phyloP scores from a whole-genome alignment of 64 coral and sea anemone genomes.

The Anthopleura sola region DNA sequence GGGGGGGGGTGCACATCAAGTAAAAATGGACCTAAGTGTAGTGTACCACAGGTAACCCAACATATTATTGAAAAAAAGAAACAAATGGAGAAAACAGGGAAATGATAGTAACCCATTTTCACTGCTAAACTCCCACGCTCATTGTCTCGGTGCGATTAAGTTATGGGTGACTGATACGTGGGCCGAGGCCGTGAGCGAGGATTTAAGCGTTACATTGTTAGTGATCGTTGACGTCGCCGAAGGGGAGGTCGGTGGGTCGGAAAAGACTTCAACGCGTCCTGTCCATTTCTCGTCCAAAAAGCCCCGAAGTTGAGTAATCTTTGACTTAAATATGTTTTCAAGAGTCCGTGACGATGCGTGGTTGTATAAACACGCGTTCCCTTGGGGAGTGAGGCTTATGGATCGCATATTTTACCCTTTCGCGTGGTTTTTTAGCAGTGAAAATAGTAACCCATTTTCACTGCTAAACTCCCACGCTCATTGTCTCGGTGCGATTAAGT shows the following conservation, averaged over 20 bases:
- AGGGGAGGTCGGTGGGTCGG: neutral
- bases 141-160: slow-evolving; percentile 4
- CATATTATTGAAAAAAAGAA: no score
- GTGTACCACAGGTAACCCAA: no score
- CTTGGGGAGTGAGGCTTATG: neutral
- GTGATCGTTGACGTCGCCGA: neutral
- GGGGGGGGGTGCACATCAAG: no score
- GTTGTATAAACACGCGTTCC: neutral
- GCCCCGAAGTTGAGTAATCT: no score
- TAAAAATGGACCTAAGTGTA: no score
- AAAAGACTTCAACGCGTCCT: neutral
- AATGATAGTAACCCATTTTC: no score
- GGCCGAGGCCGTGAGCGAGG: neutral
- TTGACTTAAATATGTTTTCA: neutral
- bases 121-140: no score
- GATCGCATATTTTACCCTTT: neutral
- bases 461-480: no score
- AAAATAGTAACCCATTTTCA: no score
- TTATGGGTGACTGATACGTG: neutral
- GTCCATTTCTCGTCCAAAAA: no score
- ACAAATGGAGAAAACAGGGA: no score
- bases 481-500: no score
- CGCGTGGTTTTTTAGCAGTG: neutral
- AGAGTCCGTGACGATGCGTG: neutral
- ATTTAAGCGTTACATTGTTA: neutral